Evolutionary conservation across 2,797 vertebrate genomes (phyloP).

Genomic region (Acanthis flammea): DNA sequence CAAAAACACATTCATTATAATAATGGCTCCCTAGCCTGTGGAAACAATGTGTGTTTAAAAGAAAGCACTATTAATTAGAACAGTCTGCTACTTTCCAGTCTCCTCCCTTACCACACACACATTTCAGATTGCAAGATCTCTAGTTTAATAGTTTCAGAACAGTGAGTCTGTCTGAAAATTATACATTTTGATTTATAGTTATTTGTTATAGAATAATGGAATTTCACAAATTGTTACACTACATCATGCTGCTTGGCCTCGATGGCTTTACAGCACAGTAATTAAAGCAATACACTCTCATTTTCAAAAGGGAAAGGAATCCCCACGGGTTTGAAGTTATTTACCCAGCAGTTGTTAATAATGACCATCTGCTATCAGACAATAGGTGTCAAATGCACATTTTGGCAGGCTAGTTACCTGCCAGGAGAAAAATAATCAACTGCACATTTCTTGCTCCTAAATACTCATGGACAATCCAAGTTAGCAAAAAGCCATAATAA

Average conservation of each 20-base stretch:
- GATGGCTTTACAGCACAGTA: conserved; percentile 18
- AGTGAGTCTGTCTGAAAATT: conserved; percentile 29
- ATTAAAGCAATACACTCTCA: conserved; percentile 46
- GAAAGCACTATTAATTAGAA: conserved; percentile 47
- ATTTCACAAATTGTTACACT: conserved; percentile 39
- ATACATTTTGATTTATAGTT: conserved; percentile 34
- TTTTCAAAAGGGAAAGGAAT: conserved; percentile 55
- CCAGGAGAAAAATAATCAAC: conserved; percentile 51
- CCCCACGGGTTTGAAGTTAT: conserved; percentile 45
- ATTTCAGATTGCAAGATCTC: conserved; percentile 27
- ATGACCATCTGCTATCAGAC: conserved; percentile 55
- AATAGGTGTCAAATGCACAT: conserved; percentile 67
- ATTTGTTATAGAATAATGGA: conserved; percentile 20
- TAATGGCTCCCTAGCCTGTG: not conserved
- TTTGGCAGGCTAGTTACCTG: conserved; percentile 60
- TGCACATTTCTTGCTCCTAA: conserved; percentile 52
- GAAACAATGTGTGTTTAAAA: conserved; percentile 42
- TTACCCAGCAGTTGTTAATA: conserved; percentile 61
- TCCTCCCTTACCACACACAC: conserved; percentile 59
- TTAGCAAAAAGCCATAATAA: not conserved
- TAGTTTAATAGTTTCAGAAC: conserved; percentile 13
- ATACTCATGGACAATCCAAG: not conserved
- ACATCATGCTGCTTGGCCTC: conserved; percentile 47
- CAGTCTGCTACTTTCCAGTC: conserved; percentile 42
- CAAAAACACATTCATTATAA: not conserved